Percentiles rank a stretch among this genome's conserved stretches.
These are phyloP conservation scores for Hemithea aestivaria DNA, from an alignment of 2,888 invertebrate genomes.

Conservation along the genomic window DNA sequence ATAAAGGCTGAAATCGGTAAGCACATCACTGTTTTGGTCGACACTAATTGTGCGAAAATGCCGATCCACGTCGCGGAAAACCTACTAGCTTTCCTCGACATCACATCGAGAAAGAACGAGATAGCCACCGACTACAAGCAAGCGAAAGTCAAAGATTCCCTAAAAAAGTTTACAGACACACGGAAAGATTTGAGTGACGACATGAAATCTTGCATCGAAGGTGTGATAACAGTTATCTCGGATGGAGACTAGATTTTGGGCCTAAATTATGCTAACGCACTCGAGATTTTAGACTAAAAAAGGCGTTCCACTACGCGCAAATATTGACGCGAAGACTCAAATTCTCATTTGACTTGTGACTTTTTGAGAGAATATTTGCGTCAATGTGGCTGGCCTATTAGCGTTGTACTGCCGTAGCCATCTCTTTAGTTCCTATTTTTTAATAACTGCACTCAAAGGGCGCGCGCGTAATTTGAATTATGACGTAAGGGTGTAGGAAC, in stretches of 20 bases:
- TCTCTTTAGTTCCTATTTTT: too few species aligned
- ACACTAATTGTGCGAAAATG: slow-evolving; percentile 68
- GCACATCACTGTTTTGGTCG: slow-evolving; percentile 67
- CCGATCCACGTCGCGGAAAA: slow-evolving; percentile 74
- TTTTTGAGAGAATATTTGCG: too few species aligned
- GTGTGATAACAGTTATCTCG: slow-evolving; percentile 42
- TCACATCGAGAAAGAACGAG: slow-evolving; percentile 58
- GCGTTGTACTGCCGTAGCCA: too few species aligned
- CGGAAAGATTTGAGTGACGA: slow-evolving; percentile 53
- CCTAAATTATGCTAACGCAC: neutral
- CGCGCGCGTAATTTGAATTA: too few species aligned
- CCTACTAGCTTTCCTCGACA: slow-evolving; percentile 66
- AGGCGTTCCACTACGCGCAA: too few species aligned
- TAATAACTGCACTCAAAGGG: too few species aligned
- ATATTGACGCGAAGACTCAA: too few species aligned
- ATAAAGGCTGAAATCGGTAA: slow-evolving; percentile 75
- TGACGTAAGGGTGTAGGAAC: too few species aligned
- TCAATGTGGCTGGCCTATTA: too few species aligned
- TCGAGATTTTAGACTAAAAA: slow-evolving; percentile 2
- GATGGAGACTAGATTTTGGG: slow-evolving; percentile 33
- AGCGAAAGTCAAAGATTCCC: slow-evolving; percentile 50
- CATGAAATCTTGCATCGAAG: slow-evolving; percentile 43
- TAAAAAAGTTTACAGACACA: slow-evolving; percentile 53
- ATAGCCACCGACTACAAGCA: slow-evolving; percentile 56
- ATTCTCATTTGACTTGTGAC: too few species aligned